Conservation (phyloP, 2,888 invertebrate species). For the Cactoblastis cactorum region DNA sequence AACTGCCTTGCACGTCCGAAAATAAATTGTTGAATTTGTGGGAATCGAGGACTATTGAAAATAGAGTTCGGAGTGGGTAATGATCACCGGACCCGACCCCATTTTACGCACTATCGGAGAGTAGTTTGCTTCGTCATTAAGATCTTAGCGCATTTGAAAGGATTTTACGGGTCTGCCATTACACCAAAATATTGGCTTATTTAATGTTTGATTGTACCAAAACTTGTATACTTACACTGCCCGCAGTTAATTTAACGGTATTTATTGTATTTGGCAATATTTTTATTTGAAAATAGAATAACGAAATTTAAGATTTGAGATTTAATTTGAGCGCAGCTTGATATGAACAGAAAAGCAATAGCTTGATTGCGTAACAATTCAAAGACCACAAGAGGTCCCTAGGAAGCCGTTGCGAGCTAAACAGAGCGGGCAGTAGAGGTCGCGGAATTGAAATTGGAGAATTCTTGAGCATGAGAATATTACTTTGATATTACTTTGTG, state of each 20-base stretch:
- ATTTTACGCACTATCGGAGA: constrained; percentile 29
- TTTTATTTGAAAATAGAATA: background rate
- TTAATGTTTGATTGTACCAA: background rate
- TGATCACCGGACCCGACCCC: constrained; percentile 20
- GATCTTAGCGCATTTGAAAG: constrained; percentile 10
- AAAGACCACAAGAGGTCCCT: constrained; percentile 37
- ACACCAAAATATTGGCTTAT: background rate
- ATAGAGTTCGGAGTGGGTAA: background rate
- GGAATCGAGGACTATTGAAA: constrained; percentile 22
- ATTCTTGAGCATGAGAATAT: constrained; percentile 18
- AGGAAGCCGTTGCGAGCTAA: constrained; percentile 38
- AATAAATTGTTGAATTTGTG: constrained; percentile 27
- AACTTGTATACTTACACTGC: no score
- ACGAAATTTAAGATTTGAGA: no score
- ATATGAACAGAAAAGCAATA: constrained; percentile 24
- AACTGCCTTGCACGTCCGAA: constrained; percentile 14
- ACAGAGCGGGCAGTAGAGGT: constrained; percentile 31
- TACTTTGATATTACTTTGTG: constrained; percentile 21
- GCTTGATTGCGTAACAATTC: constrained; percentile 47
- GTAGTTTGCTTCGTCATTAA: constrained; percentile 16
- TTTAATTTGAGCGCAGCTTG: background rate
- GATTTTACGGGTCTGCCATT: constrained; percentile 10
- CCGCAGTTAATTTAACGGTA: no score
- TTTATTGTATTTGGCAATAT: no score
- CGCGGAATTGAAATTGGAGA: constrained; percentile 18